Conservation (phyloP, 2,888 invertebrate species). For the Eristalis pertinax region DNA sequence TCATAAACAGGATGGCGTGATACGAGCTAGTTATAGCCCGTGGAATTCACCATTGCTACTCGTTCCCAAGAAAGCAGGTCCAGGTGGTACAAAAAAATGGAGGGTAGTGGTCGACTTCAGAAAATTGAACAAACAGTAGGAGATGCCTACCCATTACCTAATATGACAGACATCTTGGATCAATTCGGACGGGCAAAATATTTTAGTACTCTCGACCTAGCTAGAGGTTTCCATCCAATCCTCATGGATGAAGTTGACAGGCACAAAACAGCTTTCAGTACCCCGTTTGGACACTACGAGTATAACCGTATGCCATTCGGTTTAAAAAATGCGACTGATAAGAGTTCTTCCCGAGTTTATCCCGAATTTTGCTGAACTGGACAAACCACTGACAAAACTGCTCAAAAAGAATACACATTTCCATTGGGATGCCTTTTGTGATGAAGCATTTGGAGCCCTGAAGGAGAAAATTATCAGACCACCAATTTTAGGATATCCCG, state of each 20-base stretch:
- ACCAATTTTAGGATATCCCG: constrained; percentile 2
- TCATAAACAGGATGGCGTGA: too few relatives aligned
- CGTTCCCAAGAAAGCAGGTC: not conserved
- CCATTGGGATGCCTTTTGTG: too few relatives aligned
- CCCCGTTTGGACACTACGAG: not conserved
- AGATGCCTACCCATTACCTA: not conserved
- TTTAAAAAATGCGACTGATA: too few relatives aligned
- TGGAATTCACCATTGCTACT: not conserved
- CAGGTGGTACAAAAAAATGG: not conserved
- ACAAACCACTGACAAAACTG: not conserved
- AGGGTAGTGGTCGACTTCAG: not conserved
- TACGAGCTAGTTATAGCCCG: too few relatives aligned
- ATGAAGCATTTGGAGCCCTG: not conserved
- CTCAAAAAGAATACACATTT: not conserved
- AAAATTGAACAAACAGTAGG: not conserved
- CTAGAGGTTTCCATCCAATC: not conserved
- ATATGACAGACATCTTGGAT: not conserved
- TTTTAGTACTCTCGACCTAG: not conserved
- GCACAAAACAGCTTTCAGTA: not conserved
- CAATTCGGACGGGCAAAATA: not conserved
- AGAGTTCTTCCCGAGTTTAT: too few relatives aligned
- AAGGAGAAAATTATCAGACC: constrained; percentile 5
- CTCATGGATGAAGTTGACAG: not conserved
- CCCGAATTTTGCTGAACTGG: not conserved
- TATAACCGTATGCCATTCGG: too few relatives aligned